Evolutionary conservation across 2,888 invertebrate genomes (phyloP).

Genomic region (Leptinotarsa rubiginosa): DNA sequence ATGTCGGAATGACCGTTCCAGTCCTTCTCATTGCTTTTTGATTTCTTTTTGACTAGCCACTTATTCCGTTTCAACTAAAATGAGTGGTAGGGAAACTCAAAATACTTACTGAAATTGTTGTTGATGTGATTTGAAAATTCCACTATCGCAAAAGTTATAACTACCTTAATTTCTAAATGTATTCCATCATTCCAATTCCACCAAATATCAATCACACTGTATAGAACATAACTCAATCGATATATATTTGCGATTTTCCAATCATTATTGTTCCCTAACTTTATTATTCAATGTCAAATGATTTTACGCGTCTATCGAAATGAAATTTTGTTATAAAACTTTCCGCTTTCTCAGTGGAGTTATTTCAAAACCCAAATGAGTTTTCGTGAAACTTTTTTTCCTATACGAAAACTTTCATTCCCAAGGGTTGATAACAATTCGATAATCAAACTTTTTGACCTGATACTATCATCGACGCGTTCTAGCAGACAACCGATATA

Average conservation of each 20-base stretch:
- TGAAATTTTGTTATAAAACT: background rate
- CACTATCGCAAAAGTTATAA: no score
- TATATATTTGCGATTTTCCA: background rate
- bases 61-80: no score
- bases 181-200: no score
- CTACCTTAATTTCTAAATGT: no score
- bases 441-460: background rate
- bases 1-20: no score
- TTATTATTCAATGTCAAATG: background rate
- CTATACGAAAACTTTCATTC: background rate
- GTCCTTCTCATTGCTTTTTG: no score
- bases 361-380: background rate
- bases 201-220: no score
- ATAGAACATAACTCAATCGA: no score
- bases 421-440: background rate
- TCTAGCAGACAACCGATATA: background rate
- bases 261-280: background rate
- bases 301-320: background rate
- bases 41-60: no score
- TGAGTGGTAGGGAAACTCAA: no score
- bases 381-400: background rate
- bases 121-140: no score
- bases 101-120: no score
- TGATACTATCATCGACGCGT: background rate
- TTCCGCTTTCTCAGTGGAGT: background rate